Percentiles rank a stretch among this genome's conserved stretches.
Evolutionary conservation across 1,140 invertebrate species (phyloP).

Genomic region (Trachymyrmex cornetzi): DNA sequence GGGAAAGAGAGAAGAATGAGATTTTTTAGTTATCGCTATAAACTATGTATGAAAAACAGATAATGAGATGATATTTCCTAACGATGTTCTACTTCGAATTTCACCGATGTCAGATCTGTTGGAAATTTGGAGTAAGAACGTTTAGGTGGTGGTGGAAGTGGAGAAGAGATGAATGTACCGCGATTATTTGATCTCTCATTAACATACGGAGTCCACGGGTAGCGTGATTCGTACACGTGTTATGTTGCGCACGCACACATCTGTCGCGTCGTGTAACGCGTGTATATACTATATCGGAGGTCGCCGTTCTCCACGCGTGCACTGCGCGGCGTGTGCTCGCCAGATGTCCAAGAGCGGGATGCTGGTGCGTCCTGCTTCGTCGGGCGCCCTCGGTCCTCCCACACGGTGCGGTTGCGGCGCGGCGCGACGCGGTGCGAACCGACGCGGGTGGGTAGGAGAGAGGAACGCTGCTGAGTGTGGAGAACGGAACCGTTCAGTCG

Average conservation of each 20-base stretch:
- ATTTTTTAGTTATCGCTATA: not conserved
- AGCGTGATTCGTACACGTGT: slow-evolving; percentile 7
- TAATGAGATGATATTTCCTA: not conserved
- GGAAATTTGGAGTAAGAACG: slow-evolving; percentile 1
- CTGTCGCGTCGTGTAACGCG: not conserved
- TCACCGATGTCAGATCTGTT: not conserved
- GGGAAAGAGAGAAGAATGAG: not conserved
- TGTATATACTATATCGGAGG: not conserved
- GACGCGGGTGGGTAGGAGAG: slow-evolving; percentile 26
- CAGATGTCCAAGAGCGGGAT: slow-evolving; percentile 55
- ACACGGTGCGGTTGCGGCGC: slow-evolving; percentile 26
- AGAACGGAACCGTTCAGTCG: slow-evolving; percentile 79
- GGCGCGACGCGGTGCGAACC: slow-evolving; percentile 14
- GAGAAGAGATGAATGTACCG: not conserved
- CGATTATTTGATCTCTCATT: slow-evolving; percentile 26
- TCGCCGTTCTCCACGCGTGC: slow-evolving; percentile 42
- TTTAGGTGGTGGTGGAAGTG: not conserved
- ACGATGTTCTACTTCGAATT: not conserved
- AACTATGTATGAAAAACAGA: not conserved
- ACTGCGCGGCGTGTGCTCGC: slow-evolving; percentile 48
- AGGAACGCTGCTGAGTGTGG: slow-evolving; percentile 1
- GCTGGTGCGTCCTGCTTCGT: slow-evolving; percentile 33
- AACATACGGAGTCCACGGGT: slow-evolving; percentile 8
- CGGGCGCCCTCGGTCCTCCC: slow-evolving; percentile 28
- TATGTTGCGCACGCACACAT: slow-evolving; percentile 40